phyloP scores from a whole-genome alignment of 2,888 invertebrate genomes.

The Ischnura elegans region DNA sequence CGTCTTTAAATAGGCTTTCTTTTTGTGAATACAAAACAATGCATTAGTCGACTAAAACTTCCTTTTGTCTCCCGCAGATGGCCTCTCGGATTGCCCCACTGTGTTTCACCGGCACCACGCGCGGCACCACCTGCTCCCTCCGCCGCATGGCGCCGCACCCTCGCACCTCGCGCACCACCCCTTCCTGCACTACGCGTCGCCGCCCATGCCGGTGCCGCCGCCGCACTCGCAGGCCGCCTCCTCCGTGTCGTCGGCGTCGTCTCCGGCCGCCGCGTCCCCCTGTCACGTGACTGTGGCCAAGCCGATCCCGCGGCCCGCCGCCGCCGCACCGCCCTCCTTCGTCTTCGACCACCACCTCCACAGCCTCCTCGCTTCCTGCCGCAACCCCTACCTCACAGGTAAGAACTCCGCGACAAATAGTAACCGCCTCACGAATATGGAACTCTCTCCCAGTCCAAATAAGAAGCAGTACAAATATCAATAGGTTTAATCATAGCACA shows the following conservation, averaged over 20 bases:
- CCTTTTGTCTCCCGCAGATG: not conserved
- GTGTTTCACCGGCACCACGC: slow-evolving; percentile 33
- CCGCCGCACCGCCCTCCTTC: slow-evolving; percentile 78
- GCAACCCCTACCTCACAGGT: slow-evolving; percentile 89
- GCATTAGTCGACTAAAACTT: too few species aligned
- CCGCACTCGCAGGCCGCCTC: slow-evolving; percentile 70
- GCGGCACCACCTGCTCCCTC: not conserved
- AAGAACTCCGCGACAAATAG: slow-evolving; percentile 75
- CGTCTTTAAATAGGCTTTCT: too few species aligned
- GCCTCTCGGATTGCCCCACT: slow-evolving; percentile 3
- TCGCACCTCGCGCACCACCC: not conserved
- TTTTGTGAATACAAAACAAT: too few species aligned
- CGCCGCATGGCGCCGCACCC: not conserved
- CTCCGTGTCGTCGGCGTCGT: slow-evolving; percentile 71
- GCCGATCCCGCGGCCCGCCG: slow-evolving; percentile 89
- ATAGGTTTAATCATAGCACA: too few species aligned
- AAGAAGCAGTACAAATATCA: too few species aligned
- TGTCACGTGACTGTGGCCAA: slow-evolving; percentile 83
- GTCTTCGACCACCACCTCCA: slow-evolving; percentile 88
- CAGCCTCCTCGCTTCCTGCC: slow-evolving; percentile 88
- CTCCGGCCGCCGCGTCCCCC: slow-evolving; percentile 63
- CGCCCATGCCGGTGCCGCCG: slow-evolving; percentile 72
- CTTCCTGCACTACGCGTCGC: slow-evolving; percentile 68
- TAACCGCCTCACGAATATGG: too few species aligned
- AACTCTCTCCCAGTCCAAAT: too few species aligned